Conservation (phyloP, 2,888 invertebrate species). For the Drosophila ustulata region DNA sequence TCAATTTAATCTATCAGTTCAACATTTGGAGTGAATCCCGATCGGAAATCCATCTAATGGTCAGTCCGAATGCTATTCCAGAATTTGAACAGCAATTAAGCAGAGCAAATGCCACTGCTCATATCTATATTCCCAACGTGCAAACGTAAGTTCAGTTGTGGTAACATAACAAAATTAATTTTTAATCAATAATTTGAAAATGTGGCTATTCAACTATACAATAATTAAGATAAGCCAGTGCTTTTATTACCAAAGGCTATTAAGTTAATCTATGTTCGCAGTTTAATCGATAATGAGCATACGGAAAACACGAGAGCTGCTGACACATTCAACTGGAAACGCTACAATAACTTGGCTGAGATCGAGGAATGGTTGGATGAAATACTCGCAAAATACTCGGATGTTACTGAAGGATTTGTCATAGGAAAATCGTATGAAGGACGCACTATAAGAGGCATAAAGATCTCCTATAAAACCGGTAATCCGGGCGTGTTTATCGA, state of each 20-base stretch:
- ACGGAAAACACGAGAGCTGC: slow-evolving; percentile 52
- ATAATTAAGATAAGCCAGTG: slow-evolving; percentile 1
- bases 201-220: background rate
- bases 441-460: slow-evolving; percentile 86
- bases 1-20: slow-evolving; percentile 34
- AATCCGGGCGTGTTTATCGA: slow-evolving; percentile 88
- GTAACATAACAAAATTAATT: background rate
- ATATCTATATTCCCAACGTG: slow-evolving; percentile 86
- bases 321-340: slow-evolving; percentile 86
- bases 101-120: slow-evolving; percentile 73
- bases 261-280: slow-evolving; percentile 1
- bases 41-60: slow-evolving; percentile 86
- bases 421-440: slow-evolving; percentile 87
- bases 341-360: slow-evolving; percentile 87
- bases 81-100: slow-evolving; percentile 60
- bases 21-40: slow-evolving; percentile 59
- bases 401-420: slow-evolving; percentile 85
- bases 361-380: slow-evolving; percentile 87
- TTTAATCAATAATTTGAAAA: background rate
- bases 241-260: background rate
- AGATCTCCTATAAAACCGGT: slow-evolving; percentile 81
- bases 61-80: slow-evolving; percentile 86
- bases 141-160: slow-evolving; percentile 83
- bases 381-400: slow-evolving; percentile 85
- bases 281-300: slow-evolving; percentile 72